Conservation (phyloP, 2,888 invertebrate genomes). For the Thecocarcelia acutangulata region DNA sequence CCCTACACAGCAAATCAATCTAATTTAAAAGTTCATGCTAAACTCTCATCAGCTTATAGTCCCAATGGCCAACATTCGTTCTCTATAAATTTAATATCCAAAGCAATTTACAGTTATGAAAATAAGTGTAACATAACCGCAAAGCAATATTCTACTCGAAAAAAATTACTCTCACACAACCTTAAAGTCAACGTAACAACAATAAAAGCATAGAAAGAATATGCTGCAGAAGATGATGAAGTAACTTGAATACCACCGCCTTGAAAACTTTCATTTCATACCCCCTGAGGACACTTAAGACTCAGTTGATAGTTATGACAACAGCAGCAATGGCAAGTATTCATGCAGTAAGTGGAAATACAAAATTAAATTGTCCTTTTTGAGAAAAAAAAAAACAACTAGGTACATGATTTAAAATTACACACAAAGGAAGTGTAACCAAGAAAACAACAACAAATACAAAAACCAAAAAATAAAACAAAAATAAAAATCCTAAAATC, state of each 20-base stretch:
- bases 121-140: constrained; percentile 77
- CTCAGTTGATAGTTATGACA: constrained; percentile 68
- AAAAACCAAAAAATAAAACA: constrained; percentile 69
- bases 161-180: constrained; percentile 39
- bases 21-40: constrained; percentile 1
- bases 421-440: constrained; percentile 74
- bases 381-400: neutral
- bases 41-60: constrained; percentile 29
- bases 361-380: constrained; percentile 61
- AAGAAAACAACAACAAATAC: constrained; percentile 67
- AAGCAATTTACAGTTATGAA: constrained; percentile 80
- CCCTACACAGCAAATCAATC: constrained; percentile 15
- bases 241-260: constrained; percentile 62
- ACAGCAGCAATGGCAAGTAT: constrained; percentile 42
- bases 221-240: constrained; percentile 47
- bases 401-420: constrained; percentile 74
- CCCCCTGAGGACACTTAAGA: constrained; percentile 80
- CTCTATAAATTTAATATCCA: constrained; percentile 76
- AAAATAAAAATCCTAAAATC: constrained; percentile 58
- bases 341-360: constrained; percentile 47
- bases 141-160: constrained; percentile 68
- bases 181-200: constrained; percentile 76
- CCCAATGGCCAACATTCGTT: constrained; percentile 39
- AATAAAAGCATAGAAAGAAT: constrained; percentile 72
- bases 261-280: constrained; percentile 63